phyloP scores from a whole-genome alignment of 2,113 vertebrate species.

The Misgurnus anguillicaudatus region DNA sequence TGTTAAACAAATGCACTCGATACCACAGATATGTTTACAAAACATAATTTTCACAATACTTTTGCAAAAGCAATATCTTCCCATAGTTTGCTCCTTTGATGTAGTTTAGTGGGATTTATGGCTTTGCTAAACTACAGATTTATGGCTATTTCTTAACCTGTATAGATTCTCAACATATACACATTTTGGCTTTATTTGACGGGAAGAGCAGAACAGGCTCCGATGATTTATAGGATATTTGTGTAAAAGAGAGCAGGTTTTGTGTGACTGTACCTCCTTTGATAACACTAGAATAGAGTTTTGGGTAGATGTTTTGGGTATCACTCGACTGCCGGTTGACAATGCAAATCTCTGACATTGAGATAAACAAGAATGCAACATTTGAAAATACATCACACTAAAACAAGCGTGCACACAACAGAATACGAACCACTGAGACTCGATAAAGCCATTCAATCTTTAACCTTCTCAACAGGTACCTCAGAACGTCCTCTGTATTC shows the following conservation, averaged over 20 bases:
- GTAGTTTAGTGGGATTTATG: background rate
- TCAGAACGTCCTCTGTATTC: conserved; percentile 1
- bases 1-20: conserved; percentile 16
- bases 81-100: background rate
- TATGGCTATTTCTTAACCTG: conserved; percentile 8
- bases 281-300: too few relatives aligned
- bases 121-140: conserved; percentile 5
- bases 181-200: conserved; percentile 44
- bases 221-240: conserved; percentile 26
- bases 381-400: conserved; percentile 2
- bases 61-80: background rate
- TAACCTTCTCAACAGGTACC: background rate
- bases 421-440: background rate
- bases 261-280: conserved; percentile 4
- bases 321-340: background rate
- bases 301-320: too few relatives aligned
- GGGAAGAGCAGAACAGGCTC: conserved; percentile 28
- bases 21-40: conserved; percentile 15
- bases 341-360: background rate
- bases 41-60: conserved; percentile 11
- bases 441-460: background rate
- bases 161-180: too few relatives aligned
- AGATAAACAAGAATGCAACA: too few relatives aligned
- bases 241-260: conserved; percentile 39
- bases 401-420: background rate